Base-by-base conservation (phyloP, 2,888 invertebrate genomes). In the Poecilus cupreus region DNA sequence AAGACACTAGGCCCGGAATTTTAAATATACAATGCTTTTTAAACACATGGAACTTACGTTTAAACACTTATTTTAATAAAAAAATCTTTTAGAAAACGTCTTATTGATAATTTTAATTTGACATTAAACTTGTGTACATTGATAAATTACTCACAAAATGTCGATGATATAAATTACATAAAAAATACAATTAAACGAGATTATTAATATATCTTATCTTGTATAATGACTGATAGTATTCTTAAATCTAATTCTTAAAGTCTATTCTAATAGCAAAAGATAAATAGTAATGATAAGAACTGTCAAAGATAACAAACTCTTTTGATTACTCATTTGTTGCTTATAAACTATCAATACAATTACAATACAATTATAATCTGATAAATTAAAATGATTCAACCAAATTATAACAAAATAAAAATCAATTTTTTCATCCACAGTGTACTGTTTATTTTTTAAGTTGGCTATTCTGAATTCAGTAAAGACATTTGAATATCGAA, bases 401-500 rank as follows among this genome's bases (percentile, higher is more conserved):
- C 16, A 16, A 37, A n/a, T 32, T 20, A 16, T 68, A 11, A n/a
- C 4, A 24, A 16, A 70, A 39, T 70, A 49, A 22, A 57, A 77
- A 77, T 77, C 57, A 57, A 77, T 54, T 78, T 54, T 26, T 22
- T 68, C 37, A 60, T 24, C 22, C 32, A 26, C 46, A 78, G 79
- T 24, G 70, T 20, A 16, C 11, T 79, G 37, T 49, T 51, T 26
- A 10, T 51, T 70, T 70, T 24, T 13, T 11, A 26, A 1, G 79
- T 68, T 79, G 79, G 79, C 79, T 70, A 24, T 20, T 18, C 43
- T 79, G 64, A 11, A 20, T 20, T 57, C 32, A 11, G 22, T 60
- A 43, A 37, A 68, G 64, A 72, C 70, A 80, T 54, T 80, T 72
- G 72, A 80, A 80, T 80, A 80, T 80, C 70, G 80, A 80, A 57